phyloP scores from a whole-genome alignment of 2,888 invertebrate genomes.

The Euplagia quadripunctaria region DNA sequence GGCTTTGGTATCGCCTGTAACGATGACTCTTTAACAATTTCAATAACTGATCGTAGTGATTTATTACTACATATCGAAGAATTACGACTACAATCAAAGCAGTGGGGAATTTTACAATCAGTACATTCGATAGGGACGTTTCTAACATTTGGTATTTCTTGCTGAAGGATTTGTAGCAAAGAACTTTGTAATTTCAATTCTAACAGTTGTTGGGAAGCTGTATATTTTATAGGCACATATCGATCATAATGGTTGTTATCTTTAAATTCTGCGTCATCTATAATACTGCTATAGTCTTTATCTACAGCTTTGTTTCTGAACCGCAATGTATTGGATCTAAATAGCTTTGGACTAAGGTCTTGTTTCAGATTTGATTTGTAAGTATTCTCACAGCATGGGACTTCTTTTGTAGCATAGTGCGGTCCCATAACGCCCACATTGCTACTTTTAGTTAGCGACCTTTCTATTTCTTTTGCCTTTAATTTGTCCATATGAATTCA shows the following conservation, averaged over 20 bases:
- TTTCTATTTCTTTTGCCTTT: not conserved
- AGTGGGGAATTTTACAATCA: conserved; percentile 62
- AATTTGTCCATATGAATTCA: not conserved
- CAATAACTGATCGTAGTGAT: not conserved
- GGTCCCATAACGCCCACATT: not conserved
- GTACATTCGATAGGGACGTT: conserved; percentile 60
- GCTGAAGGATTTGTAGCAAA: conserved; percentile 73
- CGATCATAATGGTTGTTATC: conserved; percentile 67
- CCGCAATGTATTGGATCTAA: conserved; percentile 60
- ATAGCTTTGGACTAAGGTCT: conserved; percentile 70
- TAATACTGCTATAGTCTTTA: conserved; percentile 63
- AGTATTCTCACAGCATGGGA: conserved; percentile 70
- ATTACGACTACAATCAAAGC: conserved; percentile 21
- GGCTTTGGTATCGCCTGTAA: not conserved
- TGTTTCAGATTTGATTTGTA: conserved; percentile 64
- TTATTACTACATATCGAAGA: conserved; percentile 6
- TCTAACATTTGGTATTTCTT: conserved; percentile 67
- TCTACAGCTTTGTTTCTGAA: conserved; percentile 61
- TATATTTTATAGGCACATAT: conserved; percentile 67
- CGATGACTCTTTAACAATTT: not conserved
- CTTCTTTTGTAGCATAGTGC: conserved; percentile 39
- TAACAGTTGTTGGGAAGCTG: conserved; percentile 58
- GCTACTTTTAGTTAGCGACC: not conserved
- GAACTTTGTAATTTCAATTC: conserved; percentile 75
- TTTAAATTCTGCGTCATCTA: conserved; percentile 61